Base-by-base conservation (phyloP, 2,113 vertebrate species). In the Zeus faber region DNA sequence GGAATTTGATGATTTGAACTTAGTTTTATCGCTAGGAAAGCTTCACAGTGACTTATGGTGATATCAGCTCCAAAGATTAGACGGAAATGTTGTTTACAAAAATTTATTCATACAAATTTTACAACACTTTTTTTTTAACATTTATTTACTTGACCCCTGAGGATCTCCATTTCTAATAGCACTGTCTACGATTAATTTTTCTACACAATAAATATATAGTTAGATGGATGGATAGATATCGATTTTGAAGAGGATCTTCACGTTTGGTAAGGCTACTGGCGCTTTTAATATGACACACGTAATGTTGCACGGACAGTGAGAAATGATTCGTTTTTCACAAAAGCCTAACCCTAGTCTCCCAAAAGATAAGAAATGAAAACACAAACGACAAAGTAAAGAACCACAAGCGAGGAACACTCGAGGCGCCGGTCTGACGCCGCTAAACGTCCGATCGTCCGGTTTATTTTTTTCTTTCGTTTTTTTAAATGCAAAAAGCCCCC, bases 101-200 rank as follows among this genome's bases (percentile, higher is more conserved):
- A 98, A 94, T 98, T 96, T 96, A 98, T 98, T 98, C 89, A 97
- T 96, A 95, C 93, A 98, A 98, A 97, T 92, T 89, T 93, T 96
- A 96, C 94, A 97, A 85, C 92, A 63, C 77, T 93, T 85, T 81
- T 82, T 81, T 92, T 92, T 91, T 81, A 89, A 95, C 93, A 97
- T 90, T 93, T 93, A 92, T 93, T 91, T 93, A 92, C 91, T 90
- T 80, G 65, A 83, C 62, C 86, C 90, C 92, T 93, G 89, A 87
- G 86, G 91, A 91, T 91, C 87, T 75, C 89, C 87, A 89, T 94
- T 91, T 89, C 88, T 85, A 83, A 71, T 70, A 71, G 57, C 81
- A 72, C 81, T 90, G 77, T 83, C 73, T 87, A 89, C 87, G 88
- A 74, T 84, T 80, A 90, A 85, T 79, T 88, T 14, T 14, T 94